Evolutionary conservation across 2,888 invertebrate species (phyloP).

Genomic region (Folsomia candida): DNA sequence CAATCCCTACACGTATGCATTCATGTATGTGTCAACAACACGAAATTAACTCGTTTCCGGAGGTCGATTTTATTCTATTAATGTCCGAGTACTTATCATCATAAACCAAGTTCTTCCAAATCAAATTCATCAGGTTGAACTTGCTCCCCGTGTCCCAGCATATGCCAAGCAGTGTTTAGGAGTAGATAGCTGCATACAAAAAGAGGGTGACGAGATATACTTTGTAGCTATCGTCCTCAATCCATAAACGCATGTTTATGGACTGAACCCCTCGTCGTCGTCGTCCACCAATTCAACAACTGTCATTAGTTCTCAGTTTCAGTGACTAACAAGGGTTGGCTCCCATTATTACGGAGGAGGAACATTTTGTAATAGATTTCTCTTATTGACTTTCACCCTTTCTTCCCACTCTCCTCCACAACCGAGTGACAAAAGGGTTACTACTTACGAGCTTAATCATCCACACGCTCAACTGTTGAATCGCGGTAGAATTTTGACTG

Average conservation of each 20-base stretch:
- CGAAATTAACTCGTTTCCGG: constrained; percentile 13
- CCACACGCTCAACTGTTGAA: not conserved
- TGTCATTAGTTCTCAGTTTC: constrained; percentile 1
- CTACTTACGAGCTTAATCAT: not conserved
- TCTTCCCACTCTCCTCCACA: not conserved
- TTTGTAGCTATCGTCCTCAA: no score
- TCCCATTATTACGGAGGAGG: not conserved
- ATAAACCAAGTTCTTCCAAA: not conserved
- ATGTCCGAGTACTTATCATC: not conserved
- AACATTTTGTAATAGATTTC: not conserved
- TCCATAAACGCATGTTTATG: no score
- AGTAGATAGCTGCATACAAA: no score
- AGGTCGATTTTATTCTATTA: not conserved
- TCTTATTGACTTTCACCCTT: constrained; percentile 9
- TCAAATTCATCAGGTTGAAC: constrained; percentile 1
- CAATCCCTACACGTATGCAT: no score
- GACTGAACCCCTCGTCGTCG: no score
- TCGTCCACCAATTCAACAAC: no score
- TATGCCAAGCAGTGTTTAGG: no score
- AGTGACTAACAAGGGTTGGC: not conserved
- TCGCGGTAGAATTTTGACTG: not conserved
- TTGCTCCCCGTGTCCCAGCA: no score
- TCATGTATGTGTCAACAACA: constrained; percentile 10
- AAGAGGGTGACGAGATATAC: no score
- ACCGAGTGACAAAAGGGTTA: not conserved